Conservation (phyloP, 1,140 invertebrate species). For the Leptoteleia sp. region DNA sequence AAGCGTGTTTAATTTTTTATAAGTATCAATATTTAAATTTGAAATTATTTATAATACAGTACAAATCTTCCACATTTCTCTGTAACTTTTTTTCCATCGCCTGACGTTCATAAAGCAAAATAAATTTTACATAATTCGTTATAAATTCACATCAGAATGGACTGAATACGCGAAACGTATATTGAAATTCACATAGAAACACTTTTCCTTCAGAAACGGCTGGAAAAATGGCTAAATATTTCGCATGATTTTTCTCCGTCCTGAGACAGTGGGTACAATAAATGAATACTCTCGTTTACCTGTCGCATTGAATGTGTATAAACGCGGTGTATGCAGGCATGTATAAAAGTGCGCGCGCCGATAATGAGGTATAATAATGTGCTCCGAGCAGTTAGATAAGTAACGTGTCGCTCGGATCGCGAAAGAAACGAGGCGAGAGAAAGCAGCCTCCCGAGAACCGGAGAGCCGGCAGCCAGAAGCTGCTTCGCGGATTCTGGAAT, state of each 20-base stretch:
- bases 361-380: conserved; percentile 66
- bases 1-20: no score
- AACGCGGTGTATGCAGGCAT: conserved; percentile 45
- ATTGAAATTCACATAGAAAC: conserved; percentile 1
- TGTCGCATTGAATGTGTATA: conserved; percentile 58
- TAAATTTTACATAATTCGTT: background rate
- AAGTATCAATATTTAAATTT: no score
- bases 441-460: conserved; percentile 52
- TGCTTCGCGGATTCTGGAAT: conserved; percentile 59
- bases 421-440: conserved; percentile 64
- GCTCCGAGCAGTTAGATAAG: conserved; percentile 64
- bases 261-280: conserved; percentile 39
- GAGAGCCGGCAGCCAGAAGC: conserved; percentile 14
- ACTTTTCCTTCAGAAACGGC: conserved; percentile 10
- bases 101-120: background rate
- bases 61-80: no score
- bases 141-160: conserved; percentile 8
- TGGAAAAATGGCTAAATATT: conserved; percentile 35
- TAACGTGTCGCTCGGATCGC: conserved; percentile 59
- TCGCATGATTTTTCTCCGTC: conserved; percentile 5
- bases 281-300: conserved; percentile 58
- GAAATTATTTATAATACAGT: no score
- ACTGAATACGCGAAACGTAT: conserved; percentile 4
- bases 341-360: conserved; percentile 56
- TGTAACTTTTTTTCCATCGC: background rate